Evolutionary conservation across 2,888 invertebrate genomes (phyloP).

Genomic region (Acrocyrtus sp.): DNA sequence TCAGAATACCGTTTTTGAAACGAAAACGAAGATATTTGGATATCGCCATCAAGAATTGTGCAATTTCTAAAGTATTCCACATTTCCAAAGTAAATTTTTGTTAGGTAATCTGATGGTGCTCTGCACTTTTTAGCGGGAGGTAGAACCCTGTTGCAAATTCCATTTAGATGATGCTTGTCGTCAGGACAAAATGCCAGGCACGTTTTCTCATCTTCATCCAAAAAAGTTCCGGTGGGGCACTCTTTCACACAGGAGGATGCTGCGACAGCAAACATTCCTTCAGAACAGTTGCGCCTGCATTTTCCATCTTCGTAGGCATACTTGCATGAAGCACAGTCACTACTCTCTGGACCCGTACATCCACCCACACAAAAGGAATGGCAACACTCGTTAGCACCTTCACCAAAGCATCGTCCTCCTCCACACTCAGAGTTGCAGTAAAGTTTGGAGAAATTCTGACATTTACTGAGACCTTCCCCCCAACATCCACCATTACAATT

Average conservation of each 20-base stretch:
- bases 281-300: conserved; percentile 96
- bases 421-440: conserved; percentile 95
- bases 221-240: conserved; percentile 91
- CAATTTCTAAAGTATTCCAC: conserved; percentile 90
- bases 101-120: conserved; percentile 73
- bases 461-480: conserved; percentile 93
- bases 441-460: conserved; percentile 93
- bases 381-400: conserved; percentile 92
- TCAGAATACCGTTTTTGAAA: too few species aligned
- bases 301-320: conserved; percentile 96
- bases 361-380: conserved; percentile 98
- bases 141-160: background rate
- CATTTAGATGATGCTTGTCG: too few species aligned
- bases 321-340: conserved; percentile 95
- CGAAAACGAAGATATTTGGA: too few species aligned
- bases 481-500: conserved; percentile 91
- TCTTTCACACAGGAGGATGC: conserved; percentile 97
- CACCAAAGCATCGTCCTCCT: conserved; percentile 90
- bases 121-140: too few species aligned
- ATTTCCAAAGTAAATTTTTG: conserved; percentile 84
- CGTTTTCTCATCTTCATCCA: conserved; percentile 81
- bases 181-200: too few species aligned
- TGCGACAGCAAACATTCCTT: conserved; percentile 95
- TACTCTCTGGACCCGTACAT: conserved; percentile 92
- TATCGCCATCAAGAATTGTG: conserved; percentile 95